Evolutionary conservation across 2,888 invertebrate species (phyloP), one percentile per base, ranked within the genome.

Genomic region (Ophonus ardosiacus): DNA sequence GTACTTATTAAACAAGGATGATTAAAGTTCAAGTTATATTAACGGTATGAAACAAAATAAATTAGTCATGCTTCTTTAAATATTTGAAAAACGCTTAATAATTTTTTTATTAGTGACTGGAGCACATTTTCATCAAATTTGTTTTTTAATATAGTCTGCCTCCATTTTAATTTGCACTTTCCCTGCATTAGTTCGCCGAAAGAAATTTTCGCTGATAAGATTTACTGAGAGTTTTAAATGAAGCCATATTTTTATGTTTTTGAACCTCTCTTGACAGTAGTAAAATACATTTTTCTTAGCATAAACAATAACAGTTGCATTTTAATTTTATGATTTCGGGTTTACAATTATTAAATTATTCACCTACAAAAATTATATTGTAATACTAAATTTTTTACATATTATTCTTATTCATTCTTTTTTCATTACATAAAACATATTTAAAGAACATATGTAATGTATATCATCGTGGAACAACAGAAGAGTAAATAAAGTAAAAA

Each of bases 241-340:
- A 76, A 51, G 6, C 18, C 18, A 76, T 76, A 56, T 76, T 76
- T 76, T 56, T 56, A 56, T 56, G 51, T 15, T 13, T 76, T 21
- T 21, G 56, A 21, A 21, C 13, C 68, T 31, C 31, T 15, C 43
- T 40, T n/a, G 8, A n/a, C 40, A 40, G 40, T n/a, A 38, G 21
- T 7, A 76, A 76, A 76, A 76, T 18, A 51, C 8, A 51, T 76
- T 76, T 71, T 71, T 76, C 51, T 10, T 21, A n/a, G 21, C 43
- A 76, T 56, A 76, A 76, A 76, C 76, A 76, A 71, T 71, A 71
- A 51, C 43, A 76, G 56, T 76, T 51, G 56, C 76, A 76, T 76
- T 18, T 76, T 76, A 56, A 76, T 76, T 51, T 76, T 51, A 76
- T 56, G 21, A 5, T 56, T 40, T 3, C 43, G n/a, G 43, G 74